These are phyloP conservation scores for Macrotis lagotis DNA, from an alignment of 2,113 vertebrate genomes.

Conservation along the genomic window DNA sequence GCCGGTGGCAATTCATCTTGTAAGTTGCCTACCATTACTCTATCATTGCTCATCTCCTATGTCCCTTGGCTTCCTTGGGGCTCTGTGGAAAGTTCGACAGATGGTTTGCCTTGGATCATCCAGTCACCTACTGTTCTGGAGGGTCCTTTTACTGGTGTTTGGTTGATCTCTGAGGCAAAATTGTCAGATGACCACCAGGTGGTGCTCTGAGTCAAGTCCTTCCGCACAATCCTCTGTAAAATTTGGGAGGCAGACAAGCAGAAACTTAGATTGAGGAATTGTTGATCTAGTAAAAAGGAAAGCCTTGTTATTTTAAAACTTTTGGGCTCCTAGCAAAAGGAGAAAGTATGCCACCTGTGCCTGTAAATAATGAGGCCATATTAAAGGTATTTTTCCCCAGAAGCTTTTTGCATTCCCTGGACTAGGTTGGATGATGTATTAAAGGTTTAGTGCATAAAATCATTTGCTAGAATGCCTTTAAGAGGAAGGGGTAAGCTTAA, in stretches of 20 bases:
- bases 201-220: constrained; percentile 49
- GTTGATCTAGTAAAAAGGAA: neutral
- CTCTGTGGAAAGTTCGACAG: neutral
- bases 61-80: neutral
- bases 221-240: neutral
- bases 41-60: neutral
- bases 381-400: neutral
- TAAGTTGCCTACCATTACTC: neutral
- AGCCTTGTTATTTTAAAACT: neutral
- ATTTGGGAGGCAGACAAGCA: neutral
- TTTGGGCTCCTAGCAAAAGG: neutral
- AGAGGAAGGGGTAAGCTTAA: neutral
- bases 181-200: constrained; percentile 58
- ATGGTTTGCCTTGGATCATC: neutral
- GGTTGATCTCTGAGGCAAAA: neutral
- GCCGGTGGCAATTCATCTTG: neutral
- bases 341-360: neutral
- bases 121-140: neutral
- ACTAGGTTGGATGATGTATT: neutral
- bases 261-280: neutral
- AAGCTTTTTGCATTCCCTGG: neutral
- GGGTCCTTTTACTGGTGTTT: neutral
- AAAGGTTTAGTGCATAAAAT: neutral
- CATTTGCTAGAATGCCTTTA: neutral
- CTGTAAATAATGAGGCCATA: neutral